These are phyloP conservation scores for Tachysurus vachellii DNA, from an alignment of 2,113 vertebrate genomes.

Conservation along the genomic window DNA sequence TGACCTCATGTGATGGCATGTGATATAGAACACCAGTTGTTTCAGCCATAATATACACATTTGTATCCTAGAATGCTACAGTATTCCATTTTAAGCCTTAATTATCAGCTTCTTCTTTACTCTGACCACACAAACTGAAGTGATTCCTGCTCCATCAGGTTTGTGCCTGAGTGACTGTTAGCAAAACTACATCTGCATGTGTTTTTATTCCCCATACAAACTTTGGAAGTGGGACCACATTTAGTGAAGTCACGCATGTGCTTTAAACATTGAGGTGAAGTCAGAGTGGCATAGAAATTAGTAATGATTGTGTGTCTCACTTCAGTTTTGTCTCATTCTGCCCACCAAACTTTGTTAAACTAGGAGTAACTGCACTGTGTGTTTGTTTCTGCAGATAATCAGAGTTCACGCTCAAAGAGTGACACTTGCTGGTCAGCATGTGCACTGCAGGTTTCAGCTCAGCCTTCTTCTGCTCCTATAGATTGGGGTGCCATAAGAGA, in stretches of 20 bases:
- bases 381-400: slow-evolving; percentile 25
- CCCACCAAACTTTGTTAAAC: not conserved
- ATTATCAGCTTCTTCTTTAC: not conserved
- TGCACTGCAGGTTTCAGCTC: slow-evolving; percentile 44
- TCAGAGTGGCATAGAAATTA: not conserved
- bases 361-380: not conserved
- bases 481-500: slow-evolving; percentile 83
- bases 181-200: not conserved
- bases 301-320: not conserved
- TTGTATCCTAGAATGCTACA: too few relatives aligned
- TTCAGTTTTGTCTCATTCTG: not conserved
- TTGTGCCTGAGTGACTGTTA: not conserved
- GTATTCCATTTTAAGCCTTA: not conserved
- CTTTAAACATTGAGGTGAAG: not conserved
- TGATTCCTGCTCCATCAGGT: not conserved
- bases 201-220: not conserved
- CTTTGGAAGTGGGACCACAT: not conserved
- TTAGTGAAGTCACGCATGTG: not conserved
- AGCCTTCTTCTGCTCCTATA: slow-evolving; percentile 60
- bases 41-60: not conserved
- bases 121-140: not conserved
- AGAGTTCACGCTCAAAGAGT: not conserved
- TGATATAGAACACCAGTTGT: not conserved
- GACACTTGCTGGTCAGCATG: slow-evolving; percentile 63
- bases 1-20: not conserved